Percentiles rank a stretch among this genome's conserved stretches.
Conservation (phyloP, 2,888 invertebrate species). For the Metopia argyrocephala region DNA sequence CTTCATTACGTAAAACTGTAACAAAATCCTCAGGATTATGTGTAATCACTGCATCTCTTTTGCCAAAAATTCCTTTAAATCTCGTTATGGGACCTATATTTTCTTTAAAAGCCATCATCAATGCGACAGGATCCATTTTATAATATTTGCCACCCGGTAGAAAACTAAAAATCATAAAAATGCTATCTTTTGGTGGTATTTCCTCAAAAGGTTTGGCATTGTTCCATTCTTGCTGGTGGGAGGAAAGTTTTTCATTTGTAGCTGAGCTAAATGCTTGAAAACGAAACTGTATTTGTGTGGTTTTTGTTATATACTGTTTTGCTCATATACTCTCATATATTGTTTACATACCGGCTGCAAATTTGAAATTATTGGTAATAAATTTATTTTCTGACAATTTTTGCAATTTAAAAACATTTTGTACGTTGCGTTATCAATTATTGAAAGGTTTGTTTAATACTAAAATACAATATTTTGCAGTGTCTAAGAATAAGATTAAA, state of each 20-base stretch:
- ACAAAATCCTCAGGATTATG: constrained; percentile 80
- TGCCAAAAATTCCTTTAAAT: constrained; percentile 66
- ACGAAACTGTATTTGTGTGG: constrained; percentile 65
- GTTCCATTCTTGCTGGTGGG: constrained; percentile 79
- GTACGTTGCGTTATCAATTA: background rate
- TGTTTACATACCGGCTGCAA: background rate
- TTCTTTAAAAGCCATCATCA: constrained; percentile 61
- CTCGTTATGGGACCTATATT: constrained; percentile 56
- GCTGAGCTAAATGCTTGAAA: constrained; percentile 73
- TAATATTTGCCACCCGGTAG: constrained; percentile 73
- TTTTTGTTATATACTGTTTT: background rate
- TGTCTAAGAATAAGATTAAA: background rate
- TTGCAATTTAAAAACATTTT: constrained; percentile 15
- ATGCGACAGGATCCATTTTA: constrained; percentile 64
- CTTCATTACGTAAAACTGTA: constrained; percentile 78
- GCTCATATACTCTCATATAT: background rate
- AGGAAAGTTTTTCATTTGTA: constrained; percentile 79
- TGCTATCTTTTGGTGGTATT: constrained; percentile 67
- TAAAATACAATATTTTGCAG: background rate
- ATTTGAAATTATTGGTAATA: background rate
- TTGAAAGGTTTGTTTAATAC: constrained; percentile 49
- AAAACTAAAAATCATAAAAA: constrained; percentile 61
- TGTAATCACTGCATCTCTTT: constrained; percentile 72
- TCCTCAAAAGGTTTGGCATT: constrained; percentile 69
- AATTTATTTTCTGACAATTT: background rate